A percentile compares a stretch with the other conserved stretches of the same genome.
Conservation (phyloP, 2,113 vertebrate genomes). For the Atrichornis clamosus region DNA sequence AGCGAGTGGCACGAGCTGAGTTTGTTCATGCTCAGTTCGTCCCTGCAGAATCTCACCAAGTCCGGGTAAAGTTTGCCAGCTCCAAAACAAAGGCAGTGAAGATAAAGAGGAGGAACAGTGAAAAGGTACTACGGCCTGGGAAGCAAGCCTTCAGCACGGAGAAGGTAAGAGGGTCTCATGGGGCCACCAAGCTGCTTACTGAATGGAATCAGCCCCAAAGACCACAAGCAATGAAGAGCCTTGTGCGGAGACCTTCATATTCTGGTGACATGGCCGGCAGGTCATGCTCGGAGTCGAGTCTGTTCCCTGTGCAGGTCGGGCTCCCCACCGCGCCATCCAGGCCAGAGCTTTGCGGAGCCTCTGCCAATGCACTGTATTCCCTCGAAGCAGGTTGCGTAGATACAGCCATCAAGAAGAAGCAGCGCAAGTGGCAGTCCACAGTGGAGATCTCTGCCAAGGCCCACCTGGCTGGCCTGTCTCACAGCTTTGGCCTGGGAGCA, state of each 20-base stretch:
- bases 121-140: constrained; percentile 59
- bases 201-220: constrained; percentile 58
- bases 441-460: constrained; percentile 72
- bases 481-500: constrained; percentile 44
- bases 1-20: constrained; percentile 45
- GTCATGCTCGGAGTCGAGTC: constrained; percentile 83
- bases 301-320: constrained; percentile 67
- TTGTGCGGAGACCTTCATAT: neutral
- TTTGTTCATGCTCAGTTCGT: constrained; percentile 80
- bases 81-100: constrained; percentile 80
- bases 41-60: constrained; percentile 73
- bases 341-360: constrained; percentile 24
- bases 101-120: constrained; percentile 71
- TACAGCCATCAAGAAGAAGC: constrained; percentile 67
- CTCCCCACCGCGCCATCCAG: constrained; percentile 43
- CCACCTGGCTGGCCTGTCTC: neutral
- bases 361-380: constrained; percentile 53
- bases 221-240: constrained; percentile 2
- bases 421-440: constrained; percentile 75
- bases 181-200: neutral
- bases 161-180: constrained; percentile 38
- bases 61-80: constrained; percentile 74
- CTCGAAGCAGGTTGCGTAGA: neutral
- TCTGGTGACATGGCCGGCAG: constrained; percentile 66
- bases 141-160: constrained; percentile 66